Evolutionary conservation across 2,888 invertebrate genomes (phyloP), one percentile per base, ranked within the genome.

Genomic region (Zeuzera pyrina): DNA sequence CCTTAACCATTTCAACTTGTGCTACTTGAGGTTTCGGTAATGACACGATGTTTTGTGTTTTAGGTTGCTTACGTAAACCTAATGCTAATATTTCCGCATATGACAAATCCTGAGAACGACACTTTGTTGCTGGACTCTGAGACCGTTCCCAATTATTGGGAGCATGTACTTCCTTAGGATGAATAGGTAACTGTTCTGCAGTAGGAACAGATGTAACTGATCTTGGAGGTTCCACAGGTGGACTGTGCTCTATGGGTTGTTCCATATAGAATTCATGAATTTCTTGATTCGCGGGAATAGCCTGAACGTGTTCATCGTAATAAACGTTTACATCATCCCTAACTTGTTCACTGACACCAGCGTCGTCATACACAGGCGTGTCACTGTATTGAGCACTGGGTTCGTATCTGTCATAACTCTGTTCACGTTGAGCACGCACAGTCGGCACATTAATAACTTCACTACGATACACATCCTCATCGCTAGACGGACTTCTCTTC

Each of bases 71-170:
- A 8, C 72, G 70, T 25, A 90, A 77, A 19, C 91, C 91, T 41
- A 89, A 87, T 23, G 90, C 87, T 48, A 91, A 73, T 55, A 90
- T 89, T 70, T 89, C 88, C 2, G 91, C 91, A 57, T 91, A 91
- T 1, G 91, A 90, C 49, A 89, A 84, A 40, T 85, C 93, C 86
- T 57, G 89, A 73, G 49, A 91, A 15, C 65, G 63, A 35, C 49
- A 43, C 39, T 47, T 59, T 2, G 49, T 38, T 2, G 54, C 47
- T 2, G 73, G 70, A 40, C 77, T 78, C 1, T 49, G 38, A 16
- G 64, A 53, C 34, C 69, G 59, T 16, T 57, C 53, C 8, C 55
- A 60, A 5, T 34, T 35, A 34, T 62, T 58, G 6, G 42, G 39
- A 16, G 49, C 37, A 14, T 39, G 43, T 21, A 65, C 33, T 31